Conservation (phyloP, 2,113 vertebrate species). For the Engraulis encrasicolus region DNA sequence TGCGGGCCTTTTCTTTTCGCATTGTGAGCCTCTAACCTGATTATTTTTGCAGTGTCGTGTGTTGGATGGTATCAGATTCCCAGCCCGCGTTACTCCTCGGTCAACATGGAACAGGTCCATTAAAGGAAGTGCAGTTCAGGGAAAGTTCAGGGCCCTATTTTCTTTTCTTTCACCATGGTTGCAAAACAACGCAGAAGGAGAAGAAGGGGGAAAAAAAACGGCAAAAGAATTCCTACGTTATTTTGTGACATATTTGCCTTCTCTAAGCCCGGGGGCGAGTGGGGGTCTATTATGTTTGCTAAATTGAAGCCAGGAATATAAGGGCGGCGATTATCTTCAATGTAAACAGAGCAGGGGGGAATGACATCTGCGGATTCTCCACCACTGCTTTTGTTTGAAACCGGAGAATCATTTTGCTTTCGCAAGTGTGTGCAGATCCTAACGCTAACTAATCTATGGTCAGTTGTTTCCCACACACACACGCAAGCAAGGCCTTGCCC, state of each 20-base stretch:
- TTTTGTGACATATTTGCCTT: constrained; percentile 86
- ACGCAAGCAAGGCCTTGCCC: neutral
- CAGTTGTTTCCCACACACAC: neutral
- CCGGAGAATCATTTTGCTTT: constrained; percentile 50
- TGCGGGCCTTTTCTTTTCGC: constrained; percentile 65
- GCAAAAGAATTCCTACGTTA: constrained; percentile 84
- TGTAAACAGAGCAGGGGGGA: constrained; percentile 73
- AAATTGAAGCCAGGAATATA: constrained; percentile 86
- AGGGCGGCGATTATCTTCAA: constrained; percentile 74
- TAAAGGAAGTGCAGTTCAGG: constrained; percentile 97
- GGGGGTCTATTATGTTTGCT: constrained; percentile 73
- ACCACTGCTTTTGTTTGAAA: constrained; percentile 53
- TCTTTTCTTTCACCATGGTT: constrained; percentile 93
- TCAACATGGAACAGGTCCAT: constrained; percentile 91
- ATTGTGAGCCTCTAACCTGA: constrained; percentile 92
- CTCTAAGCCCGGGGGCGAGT: constrained; percentile 71
- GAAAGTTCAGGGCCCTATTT: constrained; percentile 99
- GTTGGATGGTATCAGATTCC: constrained; percentile 94
- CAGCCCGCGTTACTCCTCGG: constrained; percentile 89
- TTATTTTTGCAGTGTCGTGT: constrained; percentile 92
- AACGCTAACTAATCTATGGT: neutral
- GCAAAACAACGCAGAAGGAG: too few species aligned
- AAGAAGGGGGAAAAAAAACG: too few species aligned
- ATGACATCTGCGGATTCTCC: constrained; percentile 71
- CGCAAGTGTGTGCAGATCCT: neutral